phyloP scores from a whole-genome alignment of 1,140 invertebrate species.

The Drosophila eugracilis region DNA sequence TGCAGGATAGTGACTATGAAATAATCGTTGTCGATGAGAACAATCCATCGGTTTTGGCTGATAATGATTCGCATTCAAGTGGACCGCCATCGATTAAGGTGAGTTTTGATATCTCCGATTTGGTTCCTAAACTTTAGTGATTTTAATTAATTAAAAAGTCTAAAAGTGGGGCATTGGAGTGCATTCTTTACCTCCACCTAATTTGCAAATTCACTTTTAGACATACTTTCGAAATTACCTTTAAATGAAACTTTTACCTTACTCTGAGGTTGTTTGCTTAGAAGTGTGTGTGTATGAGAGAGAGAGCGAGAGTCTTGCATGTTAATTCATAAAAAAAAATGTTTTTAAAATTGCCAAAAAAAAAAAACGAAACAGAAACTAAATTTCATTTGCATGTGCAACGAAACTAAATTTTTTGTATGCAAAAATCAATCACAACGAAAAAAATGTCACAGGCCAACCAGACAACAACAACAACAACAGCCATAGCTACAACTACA shows the following conservation, averaged over 20 bases:
- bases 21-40: slow-evolving; percentile 96
- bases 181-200: neutral
- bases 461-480: slow-evolving; percentile 60
- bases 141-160: neutral
- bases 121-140: no score
- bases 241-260: neutral
- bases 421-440: slow-evolving; percentile 50
- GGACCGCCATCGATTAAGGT: slow-evolving; percentile 94
- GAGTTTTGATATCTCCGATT: slow-evolving; percentile 81
- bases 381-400: slow-evolving; percentile 72
- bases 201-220: neutral
- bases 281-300: neutral
- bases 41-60: slow-evolving; percentile 92
- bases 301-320: slow-evolving; percentile 13
- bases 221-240: neutral
- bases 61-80: slow-evolving; percentile 90
- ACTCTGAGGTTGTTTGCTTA: neutral
- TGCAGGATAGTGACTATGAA: slow-evolving; percentile 93
- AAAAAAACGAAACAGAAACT: slow-evolving; percentile 19
- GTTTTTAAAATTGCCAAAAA: no score
- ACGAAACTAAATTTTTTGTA: slow-evolving; percentile 44
- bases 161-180: neutral
- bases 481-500: slow-evolving; percentile 48
- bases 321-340: slow-evolving; percentile 12
- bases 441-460: slow-evolving; percentile 53